Evolutionary conservation across 37 sponge, comb jelly and placozoan genomes (phyloP), one percentile per base, ranked within the genome.

Genomic region (Ephydatia muelleri): DNA sequence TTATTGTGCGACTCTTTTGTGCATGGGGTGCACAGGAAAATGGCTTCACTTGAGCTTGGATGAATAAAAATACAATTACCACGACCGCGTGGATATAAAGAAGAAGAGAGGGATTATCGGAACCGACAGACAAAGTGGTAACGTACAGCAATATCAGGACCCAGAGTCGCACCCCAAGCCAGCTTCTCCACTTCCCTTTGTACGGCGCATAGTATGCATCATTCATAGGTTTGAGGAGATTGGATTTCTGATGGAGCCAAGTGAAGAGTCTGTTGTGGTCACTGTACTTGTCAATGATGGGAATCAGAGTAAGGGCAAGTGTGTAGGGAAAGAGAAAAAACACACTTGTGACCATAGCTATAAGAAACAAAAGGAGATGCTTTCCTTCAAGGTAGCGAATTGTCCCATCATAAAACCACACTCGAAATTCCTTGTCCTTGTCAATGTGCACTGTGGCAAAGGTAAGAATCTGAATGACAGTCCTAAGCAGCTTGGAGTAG

Each of bases 131-230:
- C 6, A 6, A 6, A 43, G 43, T 43, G 3, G 43, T 3, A 43
- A 6, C 71, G 43, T 72, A 80, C 23, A 80, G 13, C 2, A 75
- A 43, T 29, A 80, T 38, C 2, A 80, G 65, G 6, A 81, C 68
- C 43, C 48, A 67, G 0, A 87, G 76, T 5, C 75, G 66, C 6
- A 67, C n/a, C 12, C 88, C 88, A 33, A 67, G 30, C 88, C 88
- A 87, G 35, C 38, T 81, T 13, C 76, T 13, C 30, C 38, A 80
- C 26, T 34, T 81, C 48, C 81, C 88, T 68, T 76, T 87, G 77
- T 81, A 87, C 0, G 88, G 81, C 27, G 76, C 88, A 67, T 65
- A 75, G 31, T 65, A 82, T 0, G 76, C 88, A 87, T 87, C 82
- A 2, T 81, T 25, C 23, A 87, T 64, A 8, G 88, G 88, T 31